phyloP scores from a whole-genome alignment of 2,797 vertebrate genomes.

The Gambusia yucatana region DNA sequence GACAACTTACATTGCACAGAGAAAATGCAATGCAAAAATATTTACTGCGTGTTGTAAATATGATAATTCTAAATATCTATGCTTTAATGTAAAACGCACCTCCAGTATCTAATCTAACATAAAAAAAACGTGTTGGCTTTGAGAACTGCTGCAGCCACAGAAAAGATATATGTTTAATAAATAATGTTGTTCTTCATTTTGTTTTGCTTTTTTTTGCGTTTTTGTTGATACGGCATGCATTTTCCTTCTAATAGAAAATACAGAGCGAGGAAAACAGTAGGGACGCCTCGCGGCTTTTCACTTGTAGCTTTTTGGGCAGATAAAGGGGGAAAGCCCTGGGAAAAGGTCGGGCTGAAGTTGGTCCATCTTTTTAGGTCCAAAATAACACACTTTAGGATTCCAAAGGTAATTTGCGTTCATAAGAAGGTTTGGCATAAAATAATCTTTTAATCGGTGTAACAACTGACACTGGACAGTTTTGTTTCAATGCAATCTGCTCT shows the following conservation, averaged over 20 bases:
- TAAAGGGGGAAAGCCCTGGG: conserved; percentile 74
- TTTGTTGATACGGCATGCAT: conserved; percentile 53
- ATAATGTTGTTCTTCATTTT: conserved; percentile 1
- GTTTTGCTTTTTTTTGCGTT: conserved; percentile 15
- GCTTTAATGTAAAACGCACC: neutral
- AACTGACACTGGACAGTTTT: neutral
- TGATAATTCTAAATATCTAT: neutral
- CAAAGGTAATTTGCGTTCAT: conserved; percentile 35
- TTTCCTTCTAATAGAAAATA: conserved; percentile 68
- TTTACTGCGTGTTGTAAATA: neutral
- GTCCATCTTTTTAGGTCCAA: conserved; percentile 35
- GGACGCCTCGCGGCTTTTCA: conserved; percentile 78
- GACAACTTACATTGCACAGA: neutral
- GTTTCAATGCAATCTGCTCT: neutral
- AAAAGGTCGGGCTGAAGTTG: conserved; percentile 58
- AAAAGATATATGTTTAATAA: neutral
- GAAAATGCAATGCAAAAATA: neutral
- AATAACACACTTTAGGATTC: conserved; percentile 15
- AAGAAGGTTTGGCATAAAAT: conserved; percentile 24
- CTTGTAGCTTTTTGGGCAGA: conserved; percentile 63
- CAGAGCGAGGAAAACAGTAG: conserved; percentile 81
- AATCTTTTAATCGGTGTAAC: neutral
- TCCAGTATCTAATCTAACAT: neutral
- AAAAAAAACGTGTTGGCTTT: neutral
- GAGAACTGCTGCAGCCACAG: neutral